Conservation (phyloP, 2,797 vertebrate genomes). For the Agapornis canus region DNA sequence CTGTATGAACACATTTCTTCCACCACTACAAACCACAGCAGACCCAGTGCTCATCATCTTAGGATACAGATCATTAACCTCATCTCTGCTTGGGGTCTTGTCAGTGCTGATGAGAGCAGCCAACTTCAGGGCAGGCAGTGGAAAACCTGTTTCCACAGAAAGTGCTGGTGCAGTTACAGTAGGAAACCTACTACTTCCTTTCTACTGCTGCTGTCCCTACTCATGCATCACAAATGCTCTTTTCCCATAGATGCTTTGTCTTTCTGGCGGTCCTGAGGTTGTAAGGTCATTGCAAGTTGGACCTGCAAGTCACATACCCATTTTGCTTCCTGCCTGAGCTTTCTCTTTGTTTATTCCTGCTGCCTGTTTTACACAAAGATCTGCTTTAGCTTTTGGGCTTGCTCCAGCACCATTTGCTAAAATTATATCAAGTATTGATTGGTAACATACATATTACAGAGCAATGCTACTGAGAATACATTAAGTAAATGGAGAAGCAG, state of each 20-base stretch:
- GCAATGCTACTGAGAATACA: background rate
- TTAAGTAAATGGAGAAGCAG: background rate
- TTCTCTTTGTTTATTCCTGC: background rate
- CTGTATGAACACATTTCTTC: background rate
- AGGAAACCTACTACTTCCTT: background rate
- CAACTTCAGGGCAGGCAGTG: background rate
- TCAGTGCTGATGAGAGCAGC: background rate
- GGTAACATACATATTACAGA: background rate
- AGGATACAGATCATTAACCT: background rate
- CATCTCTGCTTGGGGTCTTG: background rate
- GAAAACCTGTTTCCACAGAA: background rate
- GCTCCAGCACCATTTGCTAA: background rate
- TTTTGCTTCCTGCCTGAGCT: background rate
- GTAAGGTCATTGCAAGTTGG: background rate
- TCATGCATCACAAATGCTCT: background rate
- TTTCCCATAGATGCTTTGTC: background rate
- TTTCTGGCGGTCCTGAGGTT: background rate
- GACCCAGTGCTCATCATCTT: background rate
- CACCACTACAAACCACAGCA: background rate
- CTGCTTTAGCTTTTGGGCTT: background rate
- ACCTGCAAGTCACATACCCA: background rate
- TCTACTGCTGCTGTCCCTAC: background rate
- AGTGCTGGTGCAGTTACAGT: background rate
- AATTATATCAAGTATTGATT: background rate
- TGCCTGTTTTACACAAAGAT: background rate